Percentiles rank a stretch among this genome's conserved stretches.
These are phyloP conservation scores for Lophotriccus pileatus DNA, from an alignment of 2,797 vertebrate species.

Conservation along the genomic window DNA sequence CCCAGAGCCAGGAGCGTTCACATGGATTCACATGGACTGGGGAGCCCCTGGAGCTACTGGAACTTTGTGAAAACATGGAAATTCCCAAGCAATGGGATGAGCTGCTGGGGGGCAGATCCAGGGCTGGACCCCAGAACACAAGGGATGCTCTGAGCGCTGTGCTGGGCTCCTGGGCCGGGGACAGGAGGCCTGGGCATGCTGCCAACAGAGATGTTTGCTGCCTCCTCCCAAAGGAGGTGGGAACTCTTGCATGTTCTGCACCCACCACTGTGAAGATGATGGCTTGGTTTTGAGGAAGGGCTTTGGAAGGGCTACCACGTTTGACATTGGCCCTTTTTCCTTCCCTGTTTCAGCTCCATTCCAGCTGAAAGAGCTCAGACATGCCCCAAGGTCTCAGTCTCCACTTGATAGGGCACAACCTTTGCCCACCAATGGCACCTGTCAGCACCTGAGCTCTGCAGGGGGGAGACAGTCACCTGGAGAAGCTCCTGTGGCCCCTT, in stretches of 20 bases:
- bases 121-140: fast-evolving
- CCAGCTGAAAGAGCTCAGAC: background rate
- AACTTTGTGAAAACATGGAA: background rate
- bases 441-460: background rate
- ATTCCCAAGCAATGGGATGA: background rate
- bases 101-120: background rate
- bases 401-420: background rate
- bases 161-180: background rate
- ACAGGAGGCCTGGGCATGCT: background rate
- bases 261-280: background rate
- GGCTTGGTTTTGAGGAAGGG: background rate
- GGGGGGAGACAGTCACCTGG: background rate
- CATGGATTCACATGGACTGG: fast-evolving
- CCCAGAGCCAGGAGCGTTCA: background rate
- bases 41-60: background rate
- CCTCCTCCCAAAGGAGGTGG: background rate
- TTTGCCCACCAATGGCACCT: background rate
- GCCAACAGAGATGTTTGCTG: background rate
- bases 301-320: no score
- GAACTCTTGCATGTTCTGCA: background rate
- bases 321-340: background rate
- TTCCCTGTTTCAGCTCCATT: background rate
- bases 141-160: background rate
- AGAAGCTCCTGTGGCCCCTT: background rate
- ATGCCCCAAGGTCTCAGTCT: background rate